These are phyloP conservation scores for Diplazon laetatorius DNA, from an alignment of 2,888 invertebrate species.

Conservation along the genomic window DNA sequence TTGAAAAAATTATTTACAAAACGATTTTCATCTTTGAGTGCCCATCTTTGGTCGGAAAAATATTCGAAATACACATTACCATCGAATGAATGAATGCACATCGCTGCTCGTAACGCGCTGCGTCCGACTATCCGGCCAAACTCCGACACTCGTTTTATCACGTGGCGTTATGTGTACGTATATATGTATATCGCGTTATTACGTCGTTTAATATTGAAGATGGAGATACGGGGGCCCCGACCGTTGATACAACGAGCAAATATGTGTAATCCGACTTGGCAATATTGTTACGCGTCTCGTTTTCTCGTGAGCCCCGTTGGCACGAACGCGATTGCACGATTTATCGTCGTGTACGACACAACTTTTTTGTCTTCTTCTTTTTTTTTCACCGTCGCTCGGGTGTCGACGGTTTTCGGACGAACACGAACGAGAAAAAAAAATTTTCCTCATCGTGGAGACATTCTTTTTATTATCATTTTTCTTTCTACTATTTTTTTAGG, in stretches of 20 bases:
- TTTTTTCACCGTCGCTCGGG: too few relatives aligned
- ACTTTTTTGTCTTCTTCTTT: too few relatives aligned
- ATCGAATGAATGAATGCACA: too few relatives aligned
- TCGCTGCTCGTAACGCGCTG: too few relatives aligned
- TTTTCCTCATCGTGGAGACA: too few relatives aligned
- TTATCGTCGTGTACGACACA: neutral
- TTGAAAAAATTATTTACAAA: too few relatives aligned
- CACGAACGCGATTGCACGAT: neutral
- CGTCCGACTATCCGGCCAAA: too few relatives aligned
- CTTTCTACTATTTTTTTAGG: too few relatives aligned
- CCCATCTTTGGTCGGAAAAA: too few relatives aligned
- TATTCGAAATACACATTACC: too few relatives aligned
- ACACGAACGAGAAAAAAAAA: neutral
- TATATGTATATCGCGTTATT: neutral
- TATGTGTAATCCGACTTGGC: constrained; percentile 20
- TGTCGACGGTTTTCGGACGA: neutral
- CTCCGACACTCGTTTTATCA: neutral
- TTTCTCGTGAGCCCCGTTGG: neutral
- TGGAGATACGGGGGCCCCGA: neutral
- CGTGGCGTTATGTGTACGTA: neutral
- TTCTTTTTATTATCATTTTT: too few relatives aligned
- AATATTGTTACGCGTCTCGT: neutral
- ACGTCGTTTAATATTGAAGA: neutral
- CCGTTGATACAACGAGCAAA: neutral
- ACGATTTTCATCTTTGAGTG: too few relatives aligned